Evolutionary conservation across 2,113 vertebrate species (phyloP).

Genomic region (Mastomys coucha): DNA sequence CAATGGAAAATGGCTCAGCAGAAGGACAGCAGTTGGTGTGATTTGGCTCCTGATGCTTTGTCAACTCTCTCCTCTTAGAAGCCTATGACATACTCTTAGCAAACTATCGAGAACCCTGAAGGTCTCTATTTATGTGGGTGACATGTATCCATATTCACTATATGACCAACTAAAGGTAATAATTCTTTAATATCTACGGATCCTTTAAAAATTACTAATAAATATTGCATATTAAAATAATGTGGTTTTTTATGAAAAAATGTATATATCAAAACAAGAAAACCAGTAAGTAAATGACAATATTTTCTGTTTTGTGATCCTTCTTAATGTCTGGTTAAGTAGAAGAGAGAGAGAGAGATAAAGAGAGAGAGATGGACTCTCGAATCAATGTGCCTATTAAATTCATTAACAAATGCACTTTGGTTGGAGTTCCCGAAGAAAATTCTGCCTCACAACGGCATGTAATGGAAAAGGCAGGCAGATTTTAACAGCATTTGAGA

Average conservation of each 20-base stretch:
- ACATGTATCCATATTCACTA: background rate
- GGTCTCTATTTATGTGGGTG: background rate
- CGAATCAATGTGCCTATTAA: background rate
- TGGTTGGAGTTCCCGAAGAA: background rate
- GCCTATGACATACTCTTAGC: background rate
- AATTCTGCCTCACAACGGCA: background rate
- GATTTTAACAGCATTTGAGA: background rate
- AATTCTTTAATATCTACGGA: background rate
- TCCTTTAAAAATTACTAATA: conserved; percentile 13
- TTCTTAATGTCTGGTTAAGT: background rate
- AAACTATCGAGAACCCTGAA: background rate
- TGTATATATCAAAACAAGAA: background rate
- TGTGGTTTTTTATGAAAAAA: background rate
- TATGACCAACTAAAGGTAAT: conserved; percentile 11
- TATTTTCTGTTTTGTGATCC: background rate
- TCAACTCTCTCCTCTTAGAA: conserved; percentile 1
- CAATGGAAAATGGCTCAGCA: background rate
- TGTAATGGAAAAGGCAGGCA: background rate
- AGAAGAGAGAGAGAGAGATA: background rate
- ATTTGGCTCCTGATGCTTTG: background rate
- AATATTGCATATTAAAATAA: background rate
- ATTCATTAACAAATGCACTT: background rate
- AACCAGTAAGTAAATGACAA: background rate
- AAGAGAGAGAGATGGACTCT: background rate
- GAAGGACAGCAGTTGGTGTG: background rate